A percentile compares a stretch with the other conserved stretches of the same genome.
Evolutionary conservation across 2,797 vertebrate species (phyloP).

Genomic region (Scolopax bukidnonensis): DNA sequence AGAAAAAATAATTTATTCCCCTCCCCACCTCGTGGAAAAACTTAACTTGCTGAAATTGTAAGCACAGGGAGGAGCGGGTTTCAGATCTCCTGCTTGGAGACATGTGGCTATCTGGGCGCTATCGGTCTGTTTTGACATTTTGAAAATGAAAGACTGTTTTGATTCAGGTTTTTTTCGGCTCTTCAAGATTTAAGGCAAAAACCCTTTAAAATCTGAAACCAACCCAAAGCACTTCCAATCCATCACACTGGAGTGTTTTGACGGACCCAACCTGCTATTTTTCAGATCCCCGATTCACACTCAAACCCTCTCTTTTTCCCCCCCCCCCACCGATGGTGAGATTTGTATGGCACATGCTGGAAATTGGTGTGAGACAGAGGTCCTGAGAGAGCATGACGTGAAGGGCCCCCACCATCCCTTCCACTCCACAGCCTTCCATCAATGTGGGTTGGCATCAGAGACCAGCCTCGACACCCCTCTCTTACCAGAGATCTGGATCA

Average conservation of each 20-base stretch:
- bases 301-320: not conserved
- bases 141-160: not conserved
- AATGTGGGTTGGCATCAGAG: rapidly evolving
- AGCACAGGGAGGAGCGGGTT: not conserved
- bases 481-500: not conserved
- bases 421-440: rapidly evolving
- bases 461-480: rapidly evolving
- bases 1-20: not conserved
- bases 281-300: not conserved
- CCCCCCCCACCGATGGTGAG: not conserved
- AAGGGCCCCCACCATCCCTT: not conserved
- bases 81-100: not conserved
- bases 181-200: not conserved
- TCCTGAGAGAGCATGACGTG: not conserved
- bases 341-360: rapidly evolving
- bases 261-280: not conserved
- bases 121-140: not conserved
- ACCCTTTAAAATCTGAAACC: not conserved
- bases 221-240: not conserved
- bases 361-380: rapidly evolving
- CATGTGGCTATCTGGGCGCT: not conserved
- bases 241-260: not conserved
- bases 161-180: not conserved
- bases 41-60: not conserved
- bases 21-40: not conserved